Conservation (phyloP, 2,113 vertebrate species). For the Corythaeola cristata region DNA sequence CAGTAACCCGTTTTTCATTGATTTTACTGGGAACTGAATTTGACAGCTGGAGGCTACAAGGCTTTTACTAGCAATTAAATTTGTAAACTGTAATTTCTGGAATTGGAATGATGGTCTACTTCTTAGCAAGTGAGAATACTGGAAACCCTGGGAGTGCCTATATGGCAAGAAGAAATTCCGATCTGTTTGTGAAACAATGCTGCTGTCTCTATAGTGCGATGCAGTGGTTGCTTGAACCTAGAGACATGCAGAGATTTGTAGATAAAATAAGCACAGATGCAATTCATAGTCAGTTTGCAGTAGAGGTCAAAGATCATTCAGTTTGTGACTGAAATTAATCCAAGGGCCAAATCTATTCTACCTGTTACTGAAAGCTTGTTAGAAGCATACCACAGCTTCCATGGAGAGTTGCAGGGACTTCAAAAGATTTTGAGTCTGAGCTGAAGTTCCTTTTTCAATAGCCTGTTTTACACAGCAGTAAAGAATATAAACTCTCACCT, state of each 20-base stretch:
- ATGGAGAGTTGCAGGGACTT: not conserved
- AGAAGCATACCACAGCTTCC: not conserved
- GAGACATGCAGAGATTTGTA: not conserved
- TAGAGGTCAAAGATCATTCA: not conserved
- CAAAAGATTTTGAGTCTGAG: not conserved
- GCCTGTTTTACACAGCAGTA: not conserved
- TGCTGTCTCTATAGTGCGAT: not conserved
- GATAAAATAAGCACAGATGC: not conserved
- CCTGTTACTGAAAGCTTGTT: not conserved
- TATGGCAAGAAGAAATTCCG: not conserved
- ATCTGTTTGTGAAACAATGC: not conserved
- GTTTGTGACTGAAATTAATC: not conserved
- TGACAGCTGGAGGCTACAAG: not conserved
- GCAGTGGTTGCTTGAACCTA: not conserved
- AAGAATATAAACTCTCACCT: conserved; percentile 73
- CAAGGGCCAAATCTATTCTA: not conserved
- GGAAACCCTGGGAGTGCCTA: not conserved
- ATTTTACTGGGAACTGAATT: not conserved
- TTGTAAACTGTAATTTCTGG: not conserved
- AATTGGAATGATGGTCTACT: not conserved
- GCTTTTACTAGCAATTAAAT: not conserved
- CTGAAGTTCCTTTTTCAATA: not conserved
- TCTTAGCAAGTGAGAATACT: not conserved
- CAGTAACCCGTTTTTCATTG: not conserved
- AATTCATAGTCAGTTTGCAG: not conserved